Evolutionary conservation across 2,888 invertebrate species (phyloP), one percentile per base, ranked within the genome.

Genomic region (Euphydryas editha): DNA sequence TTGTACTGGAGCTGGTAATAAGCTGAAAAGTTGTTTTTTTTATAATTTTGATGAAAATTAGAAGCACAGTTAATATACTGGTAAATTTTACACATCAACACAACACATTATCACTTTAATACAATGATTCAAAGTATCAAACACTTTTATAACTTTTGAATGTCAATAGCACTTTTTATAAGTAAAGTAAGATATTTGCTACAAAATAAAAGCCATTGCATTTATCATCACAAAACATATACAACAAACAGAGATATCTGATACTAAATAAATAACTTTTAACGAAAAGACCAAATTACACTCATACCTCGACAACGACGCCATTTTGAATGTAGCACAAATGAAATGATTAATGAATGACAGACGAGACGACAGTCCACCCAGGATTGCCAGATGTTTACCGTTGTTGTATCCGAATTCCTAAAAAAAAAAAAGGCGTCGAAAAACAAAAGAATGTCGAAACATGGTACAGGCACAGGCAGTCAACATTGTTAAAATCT

Each of bases 1-100:
- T 85, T 98, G 98, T 0, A 96, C 95, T 0, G 98, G 99, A 24
- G 96, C 95, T 54, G 99, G 99, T 69, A 99, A 86, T 71, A 99
- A 93, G 80, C 98, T 98, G 39, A 39, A 39, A 39, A 39, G 1
- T 2, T 39, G 3, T 13, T 6, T 44, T 44, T n/a, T 6, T n/a
- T n/a, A n/a, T n/a, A n/a, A n/a, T n/a, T 15, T 44, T 13, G 3
- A 39, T 44, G n/a, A n/a, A 44, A 44, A 39, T 30, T 30, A 7
- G 0, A 30, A 30, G 30, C 5, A 3, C n/a, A n/a, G n/a, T n/a
- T n/a, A 30, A 30, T 30, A 30, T 30, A 30, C 8, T 8, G 30
- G 8, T 30, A 24, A 7, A 30, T 7, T 30, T 3, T 5, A 30
- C 2, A 30, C 30, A 30, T 8, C 30, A 30, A 30, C 30, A 30